Evolutionary conservation across 2,113 vertebrate species (phyloP), one percentile per base, ranked within the genome.

Genomic region (Herpailurus yagouaroundi): DNA sequence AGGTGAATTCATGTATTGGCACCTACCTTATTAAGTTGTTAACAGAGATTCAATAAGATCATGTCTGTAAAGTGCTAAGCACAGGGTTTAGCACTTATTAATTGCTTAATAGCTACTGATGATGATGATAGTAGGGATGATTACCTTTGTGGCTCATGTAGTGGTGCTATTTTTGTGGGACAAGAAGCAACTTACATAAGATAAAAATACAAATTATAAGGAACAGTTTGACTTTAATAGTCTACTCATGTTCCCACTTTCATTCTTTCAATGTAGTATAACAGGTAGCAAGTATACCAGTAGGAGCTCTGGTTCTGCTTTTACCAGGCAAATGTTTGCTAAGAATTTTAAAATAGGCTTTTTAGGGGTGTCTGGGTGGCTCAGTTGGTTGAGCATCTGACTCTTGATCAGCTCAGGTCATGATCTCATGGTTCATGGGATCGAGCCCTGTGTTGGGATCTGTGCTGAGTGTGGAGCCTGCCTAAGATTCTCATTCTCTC

Each of bases 191-290:
- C 15, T 36, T 45, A 96, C 1, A 36, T 64, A 90, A 85, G 29
- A 48, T 88, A 88, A 89, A 93, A 89, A 71, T n/a, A 84, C 63
- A 90, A 45, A 86, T 85, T 90, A 71, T 80, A 91, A 96, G 69
- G 5, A 95, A 4, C 1, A 55, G n/a, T 31, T 93, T 94, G 38
- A 63, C 57, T 71, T 92, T 66, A 92, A 94, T 73, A 92, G 91
- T 31, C 10, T 71, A 55, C 31, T 76, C n/a, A 76, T 33, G 18
- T n/a, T 94, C 11, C 36, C 4, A 48, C 25, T 31, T 74, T 80
- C 31, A 36, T 86, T 92, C 63, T 89, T 94, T 36, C 15, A 85
- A 5, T 27, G 3, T 83, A 11, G 14, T 13, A 18, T 63, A 88
- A n/a, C 4, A 68, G 29, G 38, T 19, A 69, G n/a, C 87, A 95